Base-by-base conservation (phyloP, 2,888 invertebrate species). In the Heterodera filipjevi region DNA sequence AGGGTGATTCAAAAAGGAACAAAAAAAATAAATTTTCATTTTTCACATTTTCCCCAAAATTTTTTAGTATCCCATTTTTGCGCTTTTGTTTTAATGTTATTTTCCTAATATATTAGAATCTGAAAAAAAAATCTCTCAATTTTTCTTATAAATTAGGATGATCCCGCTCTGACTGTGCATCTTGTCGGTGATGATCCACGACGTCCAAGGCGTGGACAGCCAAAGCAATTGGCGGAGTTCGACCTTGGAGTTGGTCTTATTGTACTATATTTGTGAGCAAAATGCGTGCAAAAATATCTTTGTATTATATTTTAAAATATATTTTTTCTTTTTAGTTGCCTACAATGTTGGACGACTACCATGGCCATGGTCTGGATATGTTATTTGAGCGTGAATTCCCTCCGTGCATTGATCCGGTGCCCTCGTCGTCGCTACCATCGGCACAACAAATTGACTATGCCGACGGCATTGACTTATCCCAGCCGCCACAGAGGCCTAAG, bases 301-400 rank as follows among this genome's bases (percentile, higher is more conserved):
- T 53, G 19, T 6, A 19, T 49, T 19, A 6, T 10, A 12, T 19
- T 53, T 3, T 35, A 46, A 44, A 71, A 71, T 32, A 32, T 30
- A 32, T 71, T 33, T n/a, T n/a, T 3, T 12, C 71, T 70, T 71
- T 71, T 71, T 71, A 73, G 73, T 14, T n/a, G 59, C 8, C 59
- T 3, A 10, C n/a, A 3, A n/a, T 75, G 66, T 32, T 32, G 32
- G 75, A 75, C 33, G 10, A 32, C 27, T n/a, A n/a, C n/a, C n/a
- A n/a, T n/a, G n/a, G n/a, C n/a, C 75, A 68, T 2, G 33, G 46
- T 19, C 10, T 75, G 32, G 75, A 75, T 19, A 59, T 33, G 30
- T 27, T 75, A 19, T 64, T 75, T 64, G 75, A 75, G 35, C 30
- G 75, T 22, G 75, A 75, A 64, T 75, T 66, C 30, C 44, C 53